A percentile compares a stretch with the other conserved stretches of the same genome.
Conservation (phyloP, 2,888 invertebrate species). For the Clistopyga incitator region DNA sequence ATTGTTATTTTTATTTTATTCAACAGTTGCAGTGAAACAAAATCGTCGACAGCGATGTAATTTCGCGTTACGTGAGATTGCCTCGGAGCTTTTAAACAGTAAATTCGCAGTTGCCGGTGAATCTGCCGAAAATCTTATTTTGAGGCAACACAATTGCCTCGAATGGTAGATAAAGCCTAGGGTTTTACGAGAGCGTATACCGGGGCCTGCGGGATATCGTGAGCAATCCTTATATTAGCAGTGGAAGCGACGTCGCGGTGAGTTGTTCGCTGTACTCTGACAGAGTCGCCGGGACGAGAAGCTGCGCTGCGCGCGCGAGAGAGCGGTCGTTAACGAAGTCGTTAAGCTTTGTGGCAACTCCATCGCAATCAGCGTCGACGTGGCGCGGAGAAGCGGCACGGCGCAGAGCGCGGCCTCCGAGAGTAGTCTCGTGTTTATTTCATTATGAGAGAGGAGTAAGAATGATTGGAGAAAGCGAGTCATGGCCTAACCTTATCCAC, state of each 20-base stretch:
- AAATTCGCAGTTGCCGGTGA: not conserved
- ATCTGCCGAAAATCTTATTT: conserved; percentile 13
- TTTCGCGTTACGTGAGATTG: too few relatives aligned
- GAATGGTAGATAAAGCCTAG: not conserved
- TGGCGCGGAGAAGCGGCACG: conserved; percentile 49
- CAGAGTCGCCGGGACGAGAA: conserved; percentile 57
- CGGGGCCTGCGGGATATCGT: conserved; percentile 34
- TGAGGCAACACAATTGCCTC: not conserved
- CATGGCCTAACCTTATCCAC: conserved; percentile 47
- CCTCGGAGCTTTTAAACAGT: not conserved
- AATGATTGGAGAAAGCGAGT: conserved; percentile 70
- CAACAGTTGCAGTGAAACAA: too few relatives aligned
- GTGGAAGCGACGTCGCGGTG: conserved; percentile 31
- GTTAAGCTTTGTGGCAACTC: conserved; percentile 71
- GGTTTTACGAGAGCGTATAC: conserved; percentile 26
- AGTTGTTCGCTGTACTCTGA: conserved; percentile 38
- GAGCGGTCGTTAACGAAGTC: conserved; percentile 71
- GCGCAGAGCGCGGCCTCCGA: conserved; percentile 52
- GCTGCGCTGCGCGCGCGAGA: conserved; percentile 51
- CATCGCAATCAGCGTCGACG: conserved; percentile 71
- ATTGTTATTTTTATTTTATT: too few relatives aligned
- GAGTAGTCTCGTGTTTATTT: conserved; percentile 70
- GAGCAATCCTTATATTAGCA: conserved; percentile 40
- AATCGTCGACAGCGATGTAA: too few relatives aligned
- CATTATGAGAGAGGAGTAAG: conserved; percentile 70